A percentile compares a stretch with the other conserved stretches of the same genome.
phyloP scores from a whole-genome alignment of 1,140 invertebrate genomes.

The Scaptomyza pallida region DNA sequence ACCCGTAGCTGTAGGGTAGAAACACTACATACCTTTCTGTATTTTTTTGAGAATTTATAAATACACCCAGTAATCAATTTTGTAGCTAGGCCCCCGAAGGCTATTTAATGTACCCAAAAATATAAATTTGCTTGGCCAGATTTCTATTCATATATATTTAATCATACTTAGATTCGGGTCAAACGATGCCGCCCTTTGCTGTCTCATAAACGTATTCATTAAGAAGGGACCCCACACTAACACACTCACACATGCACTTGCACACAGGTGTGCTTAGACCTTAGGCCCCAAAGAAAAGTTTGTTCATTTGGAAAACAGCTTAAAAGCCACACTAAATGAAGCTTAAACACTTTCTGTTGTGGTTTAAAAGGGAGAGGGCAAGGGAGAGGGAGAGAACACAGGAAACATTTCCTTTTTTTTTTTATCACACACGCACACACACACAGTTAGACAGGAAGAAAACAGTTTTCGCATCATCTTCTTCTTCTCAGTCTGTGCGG shows the following conservation, averaged over 20 bases:
- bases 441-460: conserved; percentile 30
- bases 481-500: background rate
- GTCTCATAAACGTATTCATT: conserved; percentile 30
- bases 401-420: conserved; percentile 38
- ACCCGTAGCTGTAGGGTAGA: conserved; percentile 27
- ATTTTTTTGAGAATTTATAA: too few relatives aligned
- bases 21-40: background rate
- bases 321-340: background rate
- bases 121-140: conserved; percentile 11
- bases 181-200: conserved; percentile 23
- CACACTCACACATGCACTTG: background rate
- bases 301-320: background rate
- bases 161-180: conserved; percentile 42
- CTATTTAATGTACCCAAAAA: background rate
- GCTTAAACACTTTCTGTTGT: conserved; percentile 20
- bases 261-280: background rate
- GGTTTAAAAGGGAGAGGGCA: background rate
- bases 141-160: conserved; percentile 11
- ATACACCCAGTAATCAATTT: conserved; percentile 7
- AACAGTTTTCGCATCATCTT: background rate
- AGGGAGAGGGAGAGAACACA: background rate
- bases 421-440: background rate
- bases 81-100: background rate
- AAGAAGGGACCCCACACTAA: conserved; percentile 32
- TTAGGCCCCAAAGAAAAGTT: conserved; percentile 3